Evolutionary conservation across 2,888 invertebrate species (phyloP).

Genomic region (Sarcophaga rosellei): DNA sequence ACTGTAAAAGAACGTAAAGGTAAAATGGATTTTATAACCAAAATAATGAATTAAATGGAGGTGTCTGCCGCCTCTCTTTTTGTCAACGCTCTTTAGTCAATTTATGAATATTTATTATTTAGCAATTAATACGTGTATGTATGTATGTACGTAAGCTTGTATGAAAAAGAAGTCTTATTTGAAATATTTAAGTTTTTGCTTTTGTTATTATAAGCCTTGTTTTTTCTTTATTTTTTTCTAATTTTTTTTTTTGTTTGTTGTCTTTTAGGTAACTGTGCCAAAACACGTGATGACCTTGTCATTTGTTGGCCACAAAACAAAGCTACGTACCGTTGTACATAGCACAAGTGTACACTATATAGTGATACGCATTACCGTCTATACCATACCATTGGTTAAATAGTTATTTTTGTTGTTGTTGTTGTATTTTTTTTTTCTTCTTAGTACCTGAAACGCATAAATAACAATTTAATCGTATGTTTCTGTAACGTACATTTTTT

Average conservation of each 20-base stretch:
- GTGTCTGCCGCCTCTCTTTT: background rate
- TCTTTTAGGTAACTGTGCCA: conserved; percentile 62
- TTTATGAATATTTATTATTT: conserved; percentile 44
- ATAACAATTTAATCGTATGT: conserved; percentile 25
- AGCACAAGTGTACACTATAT: background rate
- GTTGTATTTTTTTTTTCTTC: background rate
- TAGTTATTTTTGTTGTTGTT: background rate
- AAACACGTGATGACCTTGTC: conserved; percentile 67
- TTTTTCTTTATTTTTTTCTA: background rate
- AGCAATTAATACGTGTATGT: conserved; percentile 28
- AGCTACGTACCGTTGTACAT: conserved; percentile 11
- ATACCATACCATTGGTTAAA: background rate
- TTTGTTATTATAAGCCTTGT: background rate
- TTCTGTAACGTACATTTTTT: conserved; percentile 31
- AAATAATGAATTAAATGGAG: background rate
- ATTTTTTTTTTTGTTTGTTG: conserved; percentile 25
- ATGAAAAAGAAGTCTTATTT: background rate
- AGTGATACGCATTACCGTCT: background rate
- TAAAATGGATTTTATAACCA: background rate
- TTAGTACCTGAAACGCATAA: conserved; percentile 40
- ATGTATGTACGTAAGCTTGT: background rate
- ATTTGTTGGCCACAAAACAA: conserved; percentile 60
- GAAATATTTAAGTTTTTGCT: background rate
- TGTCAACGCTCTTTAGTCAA: background rate
- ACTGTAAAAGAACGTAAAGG: conserved; percentile 15